A percentile compares a stretch with the other conserved stretches of the same genome.
phyloP scores from a whole-genome alignment of 2,888 invertebrate species.

The Papilio elwesi region DNA sequence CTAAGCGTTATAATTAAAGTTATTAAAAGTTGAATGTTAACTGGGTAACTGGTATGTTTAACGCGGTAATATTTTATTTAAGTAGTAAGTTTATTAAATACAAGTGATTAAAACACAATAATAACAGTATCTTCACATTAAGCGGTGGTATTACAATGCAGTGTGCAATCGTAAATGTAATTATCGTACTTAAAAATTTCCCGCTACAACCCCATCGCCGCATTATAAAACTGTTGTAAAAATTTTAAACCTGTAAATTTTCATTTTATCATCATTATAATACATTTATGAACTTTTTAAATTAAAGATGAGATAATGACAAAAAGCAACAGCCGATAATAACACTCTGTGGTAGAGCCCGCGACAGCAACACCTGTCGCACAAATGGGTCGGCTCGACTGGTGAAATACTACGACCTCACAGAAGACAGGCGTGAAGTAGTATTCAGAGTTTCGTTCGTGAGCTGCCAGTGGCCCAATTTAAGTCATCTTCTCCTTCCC shows the following conservation, averaged over 20 bases:
- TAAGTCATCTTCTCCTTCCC: no score
- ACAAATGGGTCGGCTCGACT: no score
- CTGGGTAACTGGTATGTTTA: neutral
- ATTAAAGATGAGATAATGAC: no score
- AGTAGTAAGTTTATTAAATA: slow-evolving; percentile 10
- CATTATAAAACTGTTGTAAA: neutral
- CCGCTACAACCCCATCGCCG: neutral
- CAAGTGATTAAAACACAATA: slow-evolving; percentile 10
- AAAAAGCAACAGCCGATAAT: no score
- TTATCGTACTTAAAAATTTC: neutral
- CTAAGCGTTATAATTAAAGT: slow-evolving; percentile 1
- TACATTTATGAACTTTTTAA: no score
- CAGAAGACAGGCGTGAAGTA: no score
- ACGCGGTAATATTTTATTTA: neutral
- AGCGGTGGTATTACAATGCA: neutral
- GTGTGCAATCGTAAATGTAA: neutral
- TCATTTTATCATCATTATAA: neutral
- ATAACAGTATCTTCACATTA: slow-evolving; percentile 2
- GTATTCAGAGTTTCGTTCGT: no score
- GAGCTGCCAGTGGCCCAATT: no score
- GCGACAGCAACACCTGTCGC: no score
- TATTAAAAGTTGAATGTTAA: neutral
- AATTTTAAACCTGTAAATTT: slow-evolving; percentile 1
- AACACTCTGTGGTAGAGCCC: no score
- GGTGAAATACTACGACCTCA: no score